These are phyloP conservation scores for Philaethria dido DNA, from an alignment of 2,888 invertebrate genomes.

Conservation along the genomic window DNA sequence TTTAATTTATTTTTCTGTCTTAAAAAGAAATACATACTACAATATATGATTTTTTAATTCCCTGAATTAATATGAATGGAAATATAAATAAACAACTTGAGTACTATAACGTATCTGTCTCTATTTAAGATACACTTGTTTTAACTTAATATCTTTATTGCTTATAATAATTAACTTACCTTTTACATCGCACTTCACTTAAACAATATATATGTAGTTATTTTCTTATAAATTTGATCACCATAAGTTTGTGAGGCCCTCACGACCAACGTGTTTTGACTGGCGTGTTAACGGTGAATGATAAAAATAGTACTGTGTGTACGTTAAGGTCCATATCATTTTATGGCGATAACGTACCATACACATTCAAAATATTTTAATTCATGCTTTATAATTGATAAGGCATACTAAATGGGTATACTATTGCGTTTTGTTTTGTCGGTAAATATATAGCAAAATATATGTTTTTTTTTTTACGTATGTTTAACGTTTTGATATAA, in stretches of 20 bases:
- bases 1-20: background rate
- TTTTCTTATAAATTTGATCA: background rate
- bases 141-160: background rate
- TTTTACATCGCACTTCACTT: background rate
- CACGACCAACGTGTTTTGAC: constrained; percentile 46
- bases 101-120: too few species aligned
- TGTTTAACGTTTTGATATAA: too few species aligned
- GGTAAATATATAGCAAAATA: too few species aligned
- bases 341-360: constrained; percentile 11
- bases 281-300: constrained; percentile 61
- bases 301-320: constrained; percentile 61
- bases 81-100: background rate
- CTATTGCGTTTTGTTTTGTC: too few species aligned
- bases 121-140: too few species aligned
- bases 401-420: background rate
- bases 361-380: background rate
- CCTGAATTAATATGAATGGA: background rate
- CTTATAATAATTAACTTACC: background rate
- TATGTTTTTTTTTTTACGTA: too few species aligned
- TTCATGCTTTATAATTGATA: background rate
- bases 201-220: background rate
- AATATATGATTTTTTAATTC: background rate
- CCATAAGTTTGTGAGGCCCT: constrained; percentile 41
- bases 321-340: constrained; percentile 49
- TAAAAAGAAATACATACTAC: background rate